phyloP scores from a whole-genome alignment of 2,113 vertebrate species.

The Capricornis sumatraensis region DNA sequence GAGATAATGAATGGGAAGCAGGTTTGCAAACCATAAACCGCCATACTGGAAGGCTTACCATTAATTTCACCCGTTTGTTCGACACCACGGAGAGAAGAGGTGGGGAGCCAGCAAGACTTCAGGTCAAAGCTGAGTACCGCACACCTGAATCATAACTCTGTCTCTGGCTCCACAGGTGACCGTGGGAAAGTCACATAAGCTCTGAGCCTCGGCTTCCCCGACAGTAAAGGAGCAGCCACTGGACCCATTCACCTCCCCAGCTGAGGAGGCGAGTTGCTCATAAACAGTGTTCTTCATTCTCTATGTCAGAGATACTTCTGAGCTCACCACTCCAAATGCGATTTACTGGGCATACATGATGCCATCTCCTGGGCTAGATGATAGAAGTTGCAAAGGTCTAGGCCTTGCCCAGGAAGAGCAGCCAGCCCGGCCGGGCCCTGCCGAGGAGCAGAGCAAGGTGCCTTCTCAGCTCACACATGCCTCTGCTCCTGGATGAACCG shows the following conservation, averaged over 20 bases:
- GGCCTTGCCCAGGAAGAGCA: background rate
- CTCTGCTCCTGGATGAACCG: background rate
- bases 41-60: background rate
- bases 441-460: background rate
- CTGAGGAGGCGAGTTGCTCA: background rate
- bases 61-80: background rate
- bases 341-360: background rate
- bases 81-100: background rate
- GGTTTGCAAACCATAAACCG: background rate
- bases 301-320: background rate
- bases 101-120: background rate
- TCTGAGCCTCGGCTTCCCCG: background rate
- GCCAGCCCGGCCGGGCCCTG: background rate
- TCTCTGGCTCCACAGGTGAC: background rate
- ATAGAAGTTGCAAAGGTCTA: background rate
- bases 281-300: conserved; percentile 35
- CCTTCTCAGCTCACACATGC: fast-evolving
- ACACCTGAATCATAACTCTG: background rate
- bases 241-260: background rate
- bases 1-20: conserved; percentile 20
- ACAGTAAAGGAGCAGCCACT: background rate
- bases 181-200: conserved; percentile 38
- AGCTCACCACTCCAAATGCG: conserved; percentile 19
- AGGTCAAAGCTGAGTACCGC: background rate
- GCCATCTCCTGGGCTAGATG: background rate